These are phyloP conservation scores for Scaptomyza parva DNA, from an alignment of 2,888 invertebrate genomes.

Conservation along the genomic window DNA sequence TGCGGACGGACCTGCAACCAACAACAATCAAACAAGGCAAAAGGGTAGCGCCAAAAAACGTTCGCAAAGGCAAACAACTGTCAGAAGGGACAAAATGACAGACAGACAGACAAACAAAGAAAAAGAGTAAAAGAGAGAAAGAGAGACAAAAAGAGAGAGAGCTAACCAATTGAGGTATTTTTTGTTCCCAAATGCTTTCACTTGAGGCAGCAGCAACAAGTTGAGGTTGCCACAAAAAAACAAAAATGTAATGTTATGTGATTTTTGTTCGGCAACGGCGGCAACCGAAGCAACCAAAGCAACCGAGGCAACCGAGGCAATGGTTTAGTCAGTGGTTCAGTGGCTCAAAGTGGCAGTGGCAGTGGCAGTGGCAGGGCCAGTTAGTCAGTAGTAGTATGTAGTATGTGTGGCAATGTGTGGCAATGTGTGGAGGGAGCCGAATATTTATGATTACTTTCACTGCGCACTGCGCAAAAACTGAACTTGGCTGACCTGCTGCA, in stretches of 20 bases:
- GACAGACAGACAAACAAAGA: not conserved
- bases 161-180: constrained; percentile 31
- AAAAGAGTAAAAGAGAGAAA: not conserved
- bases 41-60: constrained; percentile 63
- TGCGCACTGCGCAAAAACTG: constrained; percentile 64
- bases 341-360: constrained; percentile 25
- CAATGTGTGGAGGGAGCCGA: constrained; percentile 28
- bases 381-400: too few relatives aligned
- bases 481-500: constrained; percentile 52
- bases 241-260: constrained; percentile 72
- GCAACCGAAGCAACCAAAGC: too few relatives aligned
- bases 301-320: constrained; percentile 12
- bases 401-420: too few relatives aligned
- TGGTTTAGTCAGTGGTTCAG: constrained; percentile 55
- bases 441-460: constrained; percentile 83
- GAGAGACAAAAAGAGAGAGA: constrained; percentile 1
- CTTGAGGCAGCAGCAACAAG: constrained; percentile 55
- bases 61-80: constrained; percentile 68
- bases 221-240: constrained; percentile 32
- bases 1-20: constrained; percentile 20
- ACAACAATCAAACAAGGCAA: constrained; percentile 20
- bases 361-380: constrained; percentile 10
- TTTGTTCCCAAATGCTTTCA: constrained; percentile 74
- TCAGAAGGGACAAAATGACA: constrained; percentile 21
- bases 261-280: constrained; percentile 40